Base-by-base conservation (phyloP, 2,113 vertebrate genomes). In the Spermophilus dauricus region DNA sequence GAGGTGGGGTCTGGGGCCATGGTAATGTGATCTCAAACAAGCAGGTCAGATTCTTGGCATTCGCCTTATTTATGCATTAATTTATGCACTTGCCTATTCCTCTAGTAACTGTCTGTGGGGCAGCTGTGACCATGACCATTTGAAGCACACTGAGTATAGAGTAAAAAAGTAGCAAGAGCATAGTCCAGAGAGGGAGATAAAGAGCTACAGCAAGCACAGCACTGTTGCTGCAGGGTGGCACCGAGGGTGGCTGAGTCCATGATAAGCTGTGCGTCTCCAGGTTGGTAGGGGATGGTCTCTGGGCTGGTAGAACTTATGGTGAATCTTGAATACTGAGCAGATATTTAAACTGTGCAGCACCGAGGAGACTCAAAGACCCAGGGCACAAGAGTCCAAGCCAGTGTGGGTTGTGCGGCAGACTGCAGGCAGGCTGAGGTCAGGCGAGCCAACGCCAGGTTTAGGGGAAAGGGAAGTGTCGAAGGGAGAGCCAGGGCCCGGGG, bases 181-280 rank as follows among this genome's bases (percentile, higher is more conserved):
- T 20, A 12, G 4, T 84, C 75, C 37, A 69, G 8, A 5, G 56
- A 58, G 58, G 9, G 42, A n/a, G 24, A 37, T 51, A 84, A 61
- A 72, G 63, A 42, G 70, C 39, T 2, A 0, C 0, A 16, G 45
- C 56, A 67, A 39, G 51, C 48, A 3, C 10, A 0, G 34, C 9
- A 1, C 4, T 37, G 3, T 18, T 30, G 63, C 37, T 42, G 37
- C 73, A 67, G 48, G 58, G 26, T 32, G 58, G 7, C 6, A 0
- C 0, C 1, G 1, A 9, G 26, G 0, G 18, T 37, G 61, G 45
- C 34, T 14, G 42, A 85, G 45, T 7, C 5, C 5, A 24, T 5
- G 5, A 5, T 4, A 45, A 67, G 2, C 20, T 37, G 3, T 2
- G 45, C 4, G 53, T 87, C 24, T 17, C 83, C 17, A 4, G 70